phyloP scores from a whole-genome alignment of 2,888 invertebrate genomes.

The Amphipyra berbera region DNA sequence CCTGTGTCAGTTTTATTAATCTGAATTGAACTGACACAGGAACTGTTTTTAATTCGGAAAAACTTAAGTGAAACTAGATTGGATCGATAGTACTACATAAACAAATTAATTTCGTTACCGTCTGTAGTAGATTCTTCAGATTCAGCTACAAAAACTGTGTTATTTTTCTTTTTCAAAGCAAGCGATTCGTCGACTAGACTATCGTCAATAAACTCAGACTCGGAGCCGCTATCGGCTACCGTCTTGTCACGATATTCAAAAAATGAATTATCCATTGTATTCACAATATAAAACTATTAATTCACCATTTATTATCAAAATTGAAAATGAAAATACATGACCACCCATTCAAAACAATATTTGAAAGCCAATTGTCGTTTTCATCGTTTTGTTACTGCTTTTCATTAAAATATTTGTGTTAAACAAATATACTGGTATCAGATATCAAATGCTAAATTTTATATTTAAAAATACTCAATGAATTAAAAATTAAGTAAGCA shows the following conservation, averaged over 20 bases:
- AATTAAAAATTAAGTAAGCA: no score
- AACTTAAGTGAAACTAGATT: background rate
- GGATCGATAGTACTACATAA: background rate
- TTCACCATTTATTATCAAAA: slow-evolving; percentile 31
- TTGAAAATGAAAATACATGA: slow-evolving; percentile 40
- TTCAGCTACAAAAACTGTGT: slow-evolving; percentile 81
- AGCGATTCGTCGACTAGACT: slow-evolving; percentile 73
- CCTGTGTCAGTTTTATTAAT: no score
- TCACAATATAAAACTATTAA: slow-evolving; percentile 25
- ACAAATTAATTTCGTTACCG: slow-evolving; percentile 61
- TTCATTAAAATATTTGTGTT: background rate
- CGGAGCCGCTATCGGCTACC: slow-evolving; percentile 72
- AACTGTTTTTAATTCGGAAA: no score
- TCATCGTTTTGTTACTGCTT: slow-evolving; percentile 59
- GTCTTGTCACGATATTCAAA: slow-evolving; percentile 81
- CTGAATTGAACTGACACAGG: no score
- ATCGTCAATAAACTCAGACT: slow-evolving; percentile 79
- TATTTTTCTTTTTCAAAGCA: slow-evolving; percentile 73
- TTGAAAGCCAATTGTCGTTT: slow-evolving; percentile 67
- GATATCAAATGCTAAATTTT: no score
- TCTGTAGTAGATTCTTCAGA: slow-evolving; percentile 78
- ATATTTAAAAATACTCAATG: no score
- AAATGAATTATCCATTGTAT: slow-evolving; percentile 81
- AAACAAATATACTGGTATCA: no score
- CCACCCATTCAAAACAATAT: slow-evolving; percentile 56